Percentiles rank a stretch among this genome's conserved stretches.
These are phyloP conservation scores for Perithous albicinctus DNA, from an alignment of 2,888 invertebrate species.

Conservation along the genomic window DNA sequence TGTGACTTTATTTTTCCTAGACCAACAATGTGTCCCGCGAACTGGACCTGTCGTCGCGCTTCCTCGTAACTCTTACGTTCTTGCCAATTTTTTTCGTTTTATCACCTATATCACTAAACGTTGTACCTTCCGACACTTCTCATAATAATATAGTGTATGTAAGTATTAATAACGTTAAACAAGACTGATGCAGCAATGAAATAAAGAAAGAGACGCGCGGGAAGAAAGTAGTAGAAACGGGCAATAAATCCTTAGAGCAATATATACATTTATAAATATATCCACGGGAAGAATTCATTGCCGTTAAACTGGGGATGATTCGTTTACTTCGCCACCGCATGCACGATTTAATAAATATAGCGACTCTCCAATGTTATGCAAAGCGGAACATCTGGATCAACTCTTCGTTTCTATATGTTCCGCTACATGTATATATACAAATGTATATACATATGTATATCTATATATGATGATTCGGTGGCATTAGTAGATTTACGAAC, in stretches of 20 bases:
- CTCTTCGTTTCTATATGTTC: slow-evolving; percentile 11
- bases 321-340: slow-evolving; percentile 32
- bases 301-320: slow-evolving; percentile 47
- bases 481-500: slow-evolving; percentile 42
- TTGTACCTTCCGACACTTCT: no score
- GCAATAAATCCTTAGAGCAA: slow-evolving; percentile 43
- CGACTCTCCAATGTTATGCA: slow-evolving; percentile 18
- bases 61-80: no score
- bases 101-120: no score
- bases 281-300: slow-evolving; percentile 40
- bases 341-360: slow-evolving; percentile 58
- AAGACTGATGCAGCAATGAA: background rate
- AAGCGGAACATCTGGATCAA: slow-evolving; percentile 60
- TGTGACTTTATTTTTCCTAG: slow-evolving; percentile 46
- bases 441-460: no score
- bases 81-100: slow-evolving; percentile 2
- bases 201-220: background rate
- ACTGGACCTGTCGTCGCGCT: background rate
- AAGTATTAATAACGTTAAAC: no score
- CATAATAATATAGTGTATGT: no score
- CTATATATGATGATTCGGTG: slow-evolving; percentile 29
- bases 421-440: slow-evolving; percentile 13
- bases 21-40: slow-evolving; percentile 33
- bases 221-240: slow-evolving; percentile 21
- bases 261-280: slow-evolving; percentile 60